phyloP scores from a whole-genome alignment of 2,113 vertebrate genomes.

The Phainopepla nitens region DNA sequence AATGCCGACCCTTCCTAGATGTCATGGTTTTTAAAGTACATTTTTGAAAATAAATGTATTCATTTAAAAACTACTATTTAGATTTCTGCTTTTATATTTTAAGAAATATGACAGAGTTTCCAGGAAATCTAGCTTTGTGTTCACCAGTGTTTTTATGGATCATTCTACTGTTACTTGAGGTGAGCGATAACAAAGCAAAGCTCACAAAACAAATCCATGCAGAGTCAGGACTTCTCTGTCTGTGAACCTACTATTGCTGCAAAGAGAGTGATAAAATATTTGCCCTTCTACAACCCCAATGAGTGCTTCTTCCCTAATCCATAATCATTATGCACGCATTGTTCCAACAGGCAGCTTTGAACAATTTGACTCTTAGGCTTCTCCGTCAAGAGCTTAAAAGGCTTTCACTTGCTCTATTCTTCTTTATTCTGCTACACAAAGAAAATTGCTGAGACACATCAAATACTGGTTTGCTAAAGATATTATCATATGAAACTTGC shows the following conservation, averaged over 20 bases:
- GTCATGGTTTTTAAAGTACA: rapidly evolving
- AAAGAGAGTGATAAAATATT: neutral
- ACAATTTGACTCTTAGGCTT: constrained; percentile 10
- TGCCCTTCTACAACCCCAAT: neutral
- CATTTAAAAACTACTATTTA: neutral
- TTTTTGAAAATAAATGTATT: neutral
- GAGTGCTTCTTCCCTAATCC: neutral
- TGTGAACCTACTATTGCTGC: neutral
- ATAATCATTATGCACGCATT: neutral
- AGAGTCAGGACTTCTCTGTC: neutral
- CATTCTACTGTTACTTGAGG: neutral
- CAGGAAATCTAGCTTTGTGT: neutral
- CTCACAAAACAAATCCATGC: neutral
- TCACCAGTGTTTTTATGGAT: neutral
- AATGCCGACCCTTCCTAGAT: neutral
- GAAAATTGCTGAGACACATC: constrained; percentile 40
- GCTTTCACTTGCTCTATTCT: neutral
- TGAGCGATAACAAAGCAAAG: neutral
- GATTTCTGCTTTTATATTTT: neutral
- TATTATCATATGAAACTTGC: constrained; percentile 7
- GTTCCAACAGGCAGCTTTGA: neutral
- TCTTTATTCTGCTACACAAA: constrained; percentile 43
- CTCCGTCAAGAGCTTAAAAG: constrained; percentile 31
- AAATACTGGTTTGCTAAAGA: constrained; percentile 8
- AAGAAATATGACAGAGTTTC: neutral